Evolutionary conservation across 2,797 vertebrate species (phyloP), one percentile per base, ranked within the genome.

Genomic region (Anableps anableps): DNA sequence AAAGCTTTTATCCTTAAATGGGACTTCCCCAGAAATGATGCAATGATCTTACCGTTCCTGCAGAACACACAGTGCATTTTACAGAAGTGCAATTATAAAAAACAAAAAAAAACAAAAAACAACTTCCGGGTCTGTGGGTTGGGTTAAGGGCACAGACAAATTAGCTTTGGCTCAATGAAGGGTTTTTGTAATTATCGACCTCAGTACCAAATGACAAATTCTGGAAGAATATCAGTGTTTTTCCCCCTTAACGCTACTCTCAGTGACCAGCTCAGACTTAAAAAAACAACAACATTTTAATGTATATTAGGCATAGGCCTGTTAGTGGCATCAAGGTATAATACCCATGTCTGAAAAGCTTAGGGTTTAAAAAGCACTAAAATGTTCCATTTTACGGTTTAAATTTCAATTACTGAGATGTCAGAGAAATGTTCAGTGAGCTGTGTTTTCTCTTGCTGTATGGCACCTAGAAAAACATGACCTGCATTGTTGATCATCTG

Each of bases 1-100:
- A 84, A 88, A 55, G 17, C 26, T 77, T 82, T 79, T 26, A 76
- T 38, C 43, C 19, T 17, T 48, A 51, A 76, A 72, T 58, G 31
- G 41, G 5, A 38, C 55, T 26, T 41, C 38, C 80, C 36, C 2
- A 60, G 66, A 43, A 29, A 75, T 74, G 10, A 17, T 21, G 34
- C 19, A 72, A 34, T 50, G 3, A 55, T 50, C 21, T 47, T 4
- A 60, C 64, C 13, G 1, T 23, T 38, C 11, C 29, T 34, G 9
- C 43, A 48, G 43, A 5, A 51, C 72, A 48, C 17, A 34, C 4
- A 47, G 45, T 14, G 45, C 8, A 47, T 47, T 47, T 1, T 47
- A 6, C 51, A 53, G 17, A 26, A 23, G 5, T 23, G 19, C 7
- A 53, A 7, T 21, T 17, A 48, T 21, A 11, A 53, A 53, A 48